Conservation (phyloP, 1,140 invertebrate species). For the Drosophila tani region DNA sequence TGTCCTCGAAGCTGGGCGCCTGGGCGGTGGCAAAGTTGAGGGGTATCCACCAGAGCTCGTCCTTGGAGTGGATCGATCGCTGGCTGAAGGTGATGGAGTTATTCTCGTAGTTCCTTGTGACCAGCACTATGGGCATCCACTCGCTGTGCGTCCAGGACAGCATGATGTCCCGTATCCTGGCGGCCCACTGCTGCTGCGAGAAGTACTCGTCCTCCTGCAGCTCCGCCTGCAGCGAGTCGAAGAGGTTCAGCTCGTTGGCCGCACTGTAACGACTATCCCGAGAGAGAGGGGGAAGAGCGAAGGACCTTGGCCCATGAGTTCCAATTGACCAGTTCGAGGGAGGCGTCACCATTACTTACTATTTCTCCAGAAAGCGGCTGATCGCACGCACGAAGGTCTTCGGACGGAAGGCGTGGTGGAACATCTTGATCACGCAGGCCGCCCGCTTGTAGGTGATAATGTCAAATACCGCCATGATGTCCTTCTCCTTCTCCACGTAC, state of each 20-base stretch:
- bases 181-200: conserved; percentile 44
- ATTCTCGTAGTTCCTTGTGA: conserved; percentile 85
- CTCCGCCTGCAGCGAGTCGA: conserved; percentile 85
- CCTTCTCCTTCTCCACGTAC: conserved; percentile 88
- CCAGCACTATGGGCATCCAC: conserved; percentile 86
- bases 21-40: conserved; percentile 86
- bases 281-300: conserved; percentile 30
- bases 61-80: conserved; percentile 66
- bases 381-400: conserved; percentile 81
- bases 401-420: conserved; percentile 84
- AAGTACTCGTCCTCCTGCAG: conserved; percentile 76
- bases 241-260: conserved; percentile 72
- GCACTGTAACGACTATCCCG: conserved; percentile 72
- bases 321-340: conserved; percentile 69
- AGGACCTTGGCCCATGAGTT: conserved; percentile 75
- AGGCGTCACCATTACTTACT: conserved; percentile 72
- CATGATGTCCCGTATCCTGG: conserved; percentile 82
- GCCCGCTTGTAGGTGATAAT: conserved; percentile 91
- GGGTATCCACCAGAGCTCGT: conserved; percentile 86
- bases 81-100: conserved; percentile 85
- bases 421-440: conserved; percentile 86
- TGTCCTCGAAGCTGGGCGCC: conserved; percentile 85
- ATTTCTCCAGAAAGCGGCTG: conserved; percentile 69
- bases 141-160: conserved; percentile 86
- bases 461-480: conserved; percentile 92